Percentiles rank a stretch among this genome's conserved stretches.
Conservation (phyloP, 2,797 vertebrate species). For the Xiphophorus birchmanni region DNA sequence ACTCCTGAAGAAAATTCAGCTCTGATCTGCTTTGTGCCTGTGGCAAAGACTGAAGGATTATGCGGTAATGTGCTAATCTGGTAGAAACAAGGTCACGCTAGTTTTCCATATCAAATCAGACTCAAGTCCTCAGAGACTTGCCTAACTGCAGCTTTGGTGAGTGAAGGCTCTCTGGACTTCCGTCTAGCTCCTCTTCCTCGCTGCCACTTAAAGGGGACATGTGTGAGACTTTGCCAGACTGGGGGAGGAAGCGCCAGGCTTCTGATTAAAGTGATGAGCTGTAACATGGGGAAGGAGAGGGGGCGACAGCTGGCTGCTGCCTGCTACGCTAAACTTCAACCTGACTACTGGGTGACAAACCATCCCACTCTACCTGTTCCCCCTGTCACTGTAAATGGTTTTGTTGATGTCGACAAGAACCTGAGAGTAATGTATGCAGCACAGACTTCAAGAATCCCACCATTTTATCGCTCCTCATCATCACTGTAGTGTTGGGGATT, state of each 20-base stretch:
- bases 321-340: conserved; percentile 44
- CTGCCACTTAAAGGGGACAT: conserved; percentile 63
- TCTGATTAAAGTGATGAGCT: conserved; percentile 69
- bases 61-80: conserved; percentile 53
- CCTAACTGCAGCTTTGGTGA: conserved; percentile 36
- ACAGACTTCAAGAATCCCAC: background rate
- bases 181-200: conserved; percentile 48
- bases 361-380: conserved; percentile 49
- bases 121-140: conserved; percentile 45
- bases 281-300: conserved; percentile 42
- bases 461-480: background rate
- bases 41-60: conserved; percentile 41
- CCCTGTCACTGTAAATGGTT: conserved; percentile 47
- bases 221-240: conserved; percentile 46
- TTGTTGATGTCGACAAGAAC: conserved; percentile 46
- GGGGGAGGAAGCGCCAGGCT: conserved; percentile 50
- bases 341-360: conserved; percentile 43
- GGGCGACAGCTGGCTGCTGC: conserved; percentile 40
- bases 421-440: background rate
- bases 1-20: conserved; percentile 29
- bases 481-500: background rate
- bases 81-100: conserved; percentile 38
- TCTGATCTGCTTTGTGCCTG: conserved; percentile 49
- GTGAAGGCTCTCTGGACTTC: conserved; percentile 38
- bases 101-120: conserved; percentile 45